Base-by-base conservation (phyloP, 2,797 vertebrate species). In the Taenioides sp. region DNA sequence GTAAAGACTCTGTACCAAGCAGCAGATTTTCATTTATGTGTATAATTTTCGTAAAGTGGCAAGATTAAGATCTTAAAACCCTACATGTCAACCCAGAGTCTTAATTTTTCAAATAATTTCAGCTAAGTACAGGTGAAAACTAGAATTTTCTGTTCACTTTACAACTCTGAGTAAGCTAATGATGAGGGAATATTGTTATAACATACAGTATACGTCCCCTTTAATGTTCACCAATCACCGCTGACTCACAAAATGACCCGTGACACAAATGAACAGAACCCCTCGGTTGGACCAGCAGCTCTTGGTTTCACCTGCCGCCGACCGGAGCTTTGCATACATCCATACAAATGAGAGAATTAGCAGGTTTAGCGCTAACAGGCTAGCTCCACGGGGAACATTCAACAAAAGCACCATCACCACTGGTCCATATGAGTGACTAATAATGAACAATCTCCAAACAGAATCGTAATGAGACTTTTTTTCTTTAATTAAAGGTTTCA, bases 311-410 rank as follows among this genome's bases (percentile, higher is more conserved):
- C 80, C 78, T 43, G 55, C 60, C 9, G 34, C 34, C 40, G 73
- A 57, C 31, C 59, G 68, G 68, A 76, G 78, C 79, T 88, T 87
- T 86, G 86, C 83, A 88, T 89, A 73, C 72, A 91, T 90, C 83
- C 65, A 90, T 90, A 89, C 87, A 87, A 90, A 89, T 90, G 81
- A 77, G 74, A 59, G 80, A 88, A 88, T 88, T 86, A 87, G 82
- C 74, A 67, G 18, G 77, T 79, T 83, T 76, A 77, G 52, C 7
- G 40, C 18, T 47, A 69, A 63, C 82, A 77, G 83, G 75, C 78
- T 72, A 28, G 63, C 69, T 62, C 71, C 77, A 75, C 73, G 77
- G 77, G 72, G 40, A 71, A 80, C 0, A 54, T 69, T 71, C 58
- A 75, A 80, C 71, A 69, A 81, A 1, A 54, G 69, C 71, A 5